A percentile compares a stretch with the other conserved stretches of the same genome.
phyloP scores from a whole-genome alignment of 2,113 vertebrate species.

The Calonectris borealis region DNA sequence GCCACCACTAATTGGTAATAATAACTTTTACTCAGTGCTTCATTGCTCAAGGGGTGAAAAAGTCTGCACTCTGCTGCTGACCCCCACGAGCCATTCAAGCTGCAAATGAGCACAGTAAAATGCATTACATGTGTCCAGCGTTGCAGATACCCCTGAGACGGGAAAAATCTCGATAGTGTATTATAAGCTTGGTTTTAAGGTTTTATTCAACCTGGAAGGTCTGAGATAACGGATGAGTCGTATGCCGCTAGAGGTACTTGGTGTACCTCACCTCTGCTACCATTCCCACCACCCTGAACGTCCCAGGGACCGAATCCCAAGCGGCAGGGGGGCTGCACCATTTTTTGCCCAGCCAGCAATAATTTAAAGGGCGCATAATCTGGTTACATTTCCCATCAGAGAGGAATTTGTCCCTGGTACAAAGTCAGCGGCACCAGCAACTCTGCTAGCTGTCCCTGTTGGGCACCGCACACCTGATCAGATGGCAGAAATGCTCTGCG shows the following conservation, averaged over 20 bases:
- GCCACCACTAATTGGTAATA: constrained; percentile 51
- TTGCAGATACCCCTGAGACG: fast-evolving
- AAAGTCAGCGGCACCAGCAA: neutral
- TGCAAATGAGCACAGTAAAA: constrained; percentile 10
- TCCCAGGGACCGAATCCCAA: neutral
- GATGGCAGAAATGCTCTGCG: neutral
- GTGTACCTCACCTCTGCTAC: neutral
- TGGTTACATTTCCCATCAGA: neutral
- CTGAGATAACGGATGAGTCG: neutral
- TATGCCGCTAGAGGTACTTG: fast-evolving
- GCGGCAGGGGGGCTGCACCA: neutral
- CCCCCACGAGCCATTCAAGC: neutral
- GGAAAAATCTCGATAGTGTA: neutral
- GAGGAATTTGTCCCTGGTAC: neutral
- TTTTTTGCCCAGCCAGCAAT: neutral
- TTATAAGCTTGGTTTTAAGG: neutral
- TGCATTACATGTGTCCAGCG: neutral
- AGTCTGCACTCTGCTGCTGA: neutral
- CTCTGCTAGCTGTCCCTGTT: neutral
- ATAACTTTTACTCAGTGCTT: constrained; percentile 52
- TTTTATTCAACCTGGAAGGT: neutral
- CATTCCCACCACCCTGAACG: neutral
- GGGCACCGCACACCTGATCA: neutral
- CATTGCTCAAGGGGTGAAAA: constrained; percentile 49
- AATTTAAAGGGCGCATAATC: neutral